Conservation (phyloP, 2,888 invertebrate species). For the Lasioglossum villosulum region DNA sequence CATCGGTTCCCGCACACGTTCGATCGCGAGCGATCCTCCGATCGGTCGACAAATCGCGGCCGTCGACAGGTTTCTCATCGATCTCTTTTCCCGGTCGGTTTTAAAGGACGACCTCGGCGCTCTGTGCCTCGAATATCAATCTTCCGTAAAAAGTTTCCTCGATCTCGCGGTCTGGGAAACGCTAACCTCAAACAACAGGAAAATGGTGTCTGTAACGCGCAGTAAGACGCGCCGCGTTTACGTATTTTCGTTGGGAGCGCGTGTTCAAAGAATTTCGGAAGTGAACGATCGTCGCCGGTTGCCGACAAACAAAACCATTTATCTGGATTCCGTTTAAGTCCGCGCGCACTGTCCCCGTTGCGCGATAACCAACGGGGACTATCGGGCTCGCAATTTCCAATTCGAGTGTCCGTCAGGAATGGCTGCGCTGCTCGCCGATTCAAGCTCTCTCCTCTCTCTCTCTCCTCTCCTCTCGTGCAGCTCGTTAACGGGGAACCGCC, state of each 20-base stretch:
- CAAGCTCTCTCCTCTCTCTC: conserved; percentile 47
- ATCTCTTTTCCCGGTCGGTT: conserved; percentile 8
- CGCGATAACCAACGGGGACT: conserved; percentile 51
- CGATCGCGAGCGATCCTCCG: conserved; percentile 30
- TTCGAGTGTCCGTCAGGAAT: conserved; percentile 63
- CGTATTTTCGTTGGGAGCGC: background rate
- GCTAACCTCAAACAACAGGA: background rate
- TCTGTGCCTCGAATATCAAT: background rate
- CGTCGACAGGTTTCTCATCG: conserved; percentile 14
- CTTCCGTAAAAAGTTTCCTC: background rate
- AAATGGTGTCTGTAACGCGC: background rate
- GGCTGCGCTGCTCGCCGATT: conserved; percentile 59
- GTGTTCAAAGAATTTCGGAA: background rate
- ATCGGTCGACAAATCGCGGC: conserved; percentile 40
- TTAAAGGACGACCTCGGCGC: background rate
- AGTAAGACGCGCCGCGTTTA: background rate
- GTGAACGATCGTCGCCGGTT: background rate
- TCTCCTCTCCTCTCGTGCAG: conserved; percentile 34
- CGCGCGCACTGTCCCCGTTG: conserved; percentile 25
- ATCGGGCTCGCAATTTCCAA: conserved; percentile 62
- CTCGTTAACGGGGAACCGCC: conserved; percentile 65
- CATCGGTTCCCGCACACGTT: conserved; percentile 19
- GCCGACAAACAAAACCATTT: conserved; percentile 43
- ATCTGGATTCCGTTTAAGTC: conserved; percentile 40
- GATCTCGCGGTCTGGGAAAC: background rate